These are phyloP conservation scores for Anguilla anguilla DNA, from an alignment of 2,797 vertebrate genomes.

Conservation along the genomic window DNA sequence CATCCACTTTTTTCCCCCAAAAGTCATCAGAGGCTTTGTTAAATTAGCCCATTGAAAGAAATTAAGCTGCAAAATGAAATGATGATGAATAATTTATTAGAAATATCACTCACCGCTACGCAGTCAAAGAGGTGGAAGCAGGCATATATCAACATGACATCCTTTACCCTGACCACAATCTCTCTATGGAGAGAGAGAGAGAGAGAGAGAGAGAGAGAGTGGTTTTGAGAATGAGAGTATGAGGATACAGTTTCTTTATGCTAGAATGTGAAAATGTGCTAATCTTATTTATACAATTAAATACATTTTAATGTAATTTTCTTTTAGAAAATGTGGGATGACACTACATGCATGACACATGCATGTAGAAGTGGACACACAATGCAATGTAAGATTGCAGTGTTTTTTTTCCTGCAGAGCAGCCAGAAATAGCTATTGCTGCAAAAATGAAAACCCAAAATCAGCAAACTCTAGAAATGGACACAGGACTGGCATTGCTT, in stretches of 20 bases:
- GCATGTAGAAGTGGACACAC: background rate
- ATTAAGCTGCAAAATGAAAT: background rate
- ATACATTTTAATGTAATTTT: background rate
- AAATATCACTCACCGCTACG: conserved; percentile 64
- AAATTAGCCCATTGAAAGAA: background rate
- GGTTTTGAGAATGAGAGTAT: too few relatives aligned
- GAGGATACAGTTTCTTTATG: background rate
- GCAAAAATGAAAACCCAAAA: background rate
- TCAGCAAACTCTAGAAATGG: background rate
- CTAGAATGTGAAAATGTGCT: background rate
- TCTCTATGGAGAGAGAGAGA: conserved; percentile 65
- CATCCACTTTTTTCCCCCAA: background rate
- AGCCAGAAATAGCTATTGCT: background rate
- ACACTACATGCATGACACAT: background rate
- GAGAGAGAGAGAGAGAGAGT: background rate
- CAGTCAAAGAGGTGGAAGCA: conserved; percentile 78
- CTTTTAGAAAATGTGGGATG: background rate
- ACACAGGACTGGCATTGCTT: background rate
- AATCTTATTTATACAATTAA: background rate
- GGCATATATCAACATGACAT: conserved; percentile 74
- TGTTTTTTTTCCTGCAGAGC: background rate
- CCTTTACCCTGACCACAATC: conserved; percentile 74
- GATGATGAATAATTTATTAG: background rate
- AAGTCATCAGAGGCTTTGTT: background rate
- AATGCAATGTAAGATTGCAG: background rate